Evolutionary conservation across 2,888 invertebrate species (phyloP).

Genomic region (Platynereis dumerilii): DNA sequence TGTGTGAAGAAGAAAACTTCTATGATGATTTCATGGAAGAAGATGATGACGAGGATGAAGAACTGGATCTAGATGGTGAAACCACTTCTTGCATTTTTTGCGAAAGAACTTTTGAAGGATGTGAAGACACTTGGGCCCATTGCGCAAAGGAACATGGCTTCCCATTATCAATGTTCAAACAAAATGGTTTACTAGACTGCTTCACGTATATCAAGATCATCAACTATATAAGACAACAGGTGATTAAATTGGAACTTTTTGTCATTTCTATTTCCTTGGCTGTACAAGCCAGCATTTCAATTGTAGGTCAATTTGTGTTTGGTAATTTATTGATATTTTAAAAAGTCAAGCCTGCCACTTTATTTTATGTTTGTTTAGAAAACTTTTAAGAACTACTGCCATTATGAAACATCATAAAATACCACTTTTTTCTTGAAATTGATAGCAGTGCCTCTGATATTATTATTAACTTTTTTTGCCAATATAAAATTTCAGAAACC

Average conservation of each 20-base stretch:
- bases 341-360: not conserved
- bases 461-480: too few relatives aligned
- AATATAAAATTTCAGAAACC: constrained; percentile 16
- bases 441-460: too few relatives aligned
- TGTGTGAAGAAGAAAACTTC: not conserved
- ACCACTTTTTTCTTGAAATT: too few relatives aligned
- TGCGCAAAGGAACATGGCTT: constrained; percentile 32
- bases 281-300: too few relatives aligned
- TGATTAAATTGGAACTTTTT: too few relatives aligned
- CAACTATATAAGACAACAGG: constrained; percentile 55
- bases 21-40: constrained; percentile 19
- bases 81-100: constrained; percentile 33
- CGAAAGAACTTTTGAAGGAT: constrained; percentile 4
- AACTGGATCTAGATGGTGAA: not conserved
- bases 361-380: too few relatives aligned
- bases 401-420: too few relatives aligned
- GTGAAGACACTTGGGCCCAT: constrained; percentile 29
- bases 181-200: constrained; percentile 46
- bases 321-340: not conserved
- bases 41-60: constrained; percentile 16
- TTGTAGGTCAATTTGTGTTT: too few relatives aligned
- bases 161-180: constrained; percentile 39
- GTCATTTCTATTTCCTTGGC: too few relatives aligned
- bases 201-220: constrained; percentile 59
- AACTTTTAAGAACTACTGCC: too few relatives aligned